phyloP scores from a whole-genome alignment of 2,797 vertebrate genomes.

The Tenualosa ilisha region DNA sequence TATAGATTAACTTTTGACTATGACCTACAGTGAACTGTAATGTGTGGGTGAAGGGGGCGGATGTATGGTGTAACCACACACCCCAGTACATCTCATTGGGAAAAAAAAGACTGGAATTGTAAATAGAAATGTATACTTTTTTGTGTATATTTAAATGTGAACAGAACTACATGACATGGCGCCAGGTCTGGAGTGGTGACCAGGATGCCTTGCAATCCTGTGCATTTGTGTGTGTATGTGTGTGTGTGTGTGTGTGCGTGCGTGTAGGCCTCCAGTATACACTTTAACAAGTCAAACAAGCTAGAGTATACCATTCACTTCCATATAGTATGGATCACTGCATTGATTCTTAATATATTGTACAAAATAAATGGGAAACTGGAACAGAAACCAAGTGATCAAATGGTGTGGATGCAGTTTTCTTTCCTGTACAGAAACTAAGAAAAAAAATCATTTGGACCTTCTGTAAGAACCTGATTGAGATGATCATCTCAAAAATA shows the following conservation, averaged over 20 bases:
- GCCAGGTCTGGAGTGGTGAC: slow-evolving; percentile 57
- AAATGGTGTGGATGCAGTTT: not conserved
- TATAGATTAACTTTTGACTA: slow-evolving; percentile 61
- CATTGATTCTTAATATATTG: slow-evolving; percentile 63
- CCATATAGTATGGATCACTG: slow-evolving; percentile 60
- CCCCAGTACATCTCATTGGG: slow-evolving; percentile 77
- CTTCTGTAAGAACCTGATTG: not conserved
- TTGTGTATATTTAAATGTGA: slow-evolving; percentile 77
- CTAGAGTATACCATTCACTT: slow-evolving; percentile 49
- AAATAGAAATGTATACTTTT: slow-evolving; percentile 66
- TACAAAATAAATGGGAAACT: slow-evolving; percentile 68
- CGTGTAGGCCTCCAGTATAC: slow-evolving; percentile 47
- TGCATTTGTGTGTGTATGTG: slow-evolving; percentile 54
- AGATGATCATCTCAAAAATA: not conserved
- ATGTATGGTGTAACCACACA: not conserved
- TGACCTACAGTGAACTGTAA: slow-evolving; percentile 54
- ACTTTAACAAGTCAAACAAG: slow-evolving; percentile 41
- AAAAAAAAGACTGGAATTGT: slow-evolving; percentile 66
- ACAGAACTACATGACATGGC: slow-evolving; percentile 49
- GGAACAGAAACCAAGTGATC: slow-evolving; percentile 70
- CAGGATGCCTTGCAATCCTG: slow-evolving; percentile 57
- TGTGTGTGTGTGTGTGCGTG: slow-evolving; percentile 47
- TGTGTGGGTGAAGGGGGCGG: slow-evolving; percentile 39
- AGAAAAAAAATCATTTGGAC: too few species aligned
- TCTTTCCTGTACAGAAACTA: not conserved